Evolutionary conservation across 2,113 vertebrate genomes (phyloP).

Genomic region (Chelonoidis abingdonii): DNA sequence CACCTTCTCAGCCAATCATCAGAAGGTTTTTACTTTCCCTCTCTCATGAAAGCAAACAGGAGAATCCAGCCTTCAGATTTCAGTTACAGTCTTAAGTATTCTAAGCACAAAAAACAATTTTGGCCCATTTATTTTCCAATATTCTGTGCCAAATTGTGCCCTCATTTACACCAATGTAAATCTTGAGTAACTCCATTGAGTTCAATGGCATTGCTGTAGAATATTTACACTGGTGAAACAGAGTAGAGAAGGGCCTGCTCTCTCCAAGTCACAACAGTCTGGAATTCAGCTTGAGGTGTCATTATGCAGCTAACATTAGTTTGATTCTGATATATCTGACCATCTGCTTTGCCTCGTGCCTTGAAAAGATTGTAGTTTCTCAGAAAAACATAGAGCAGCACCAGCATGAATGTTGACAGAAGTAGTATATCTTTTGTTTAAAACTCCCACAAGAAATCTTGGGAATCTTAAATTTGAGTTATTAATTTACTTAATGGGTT

Average conservation of each 20-base stretch:
- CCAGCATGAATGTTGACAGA: neutral
- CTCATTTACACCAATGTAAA: neutral
- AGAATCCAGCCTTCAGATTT: neutral
- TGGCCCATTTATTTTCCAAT: neutral
- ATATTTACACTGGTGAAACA: neutral
- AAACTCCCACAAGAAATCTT: conserved; percentile 42
- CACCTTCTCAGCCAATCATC: neutral
- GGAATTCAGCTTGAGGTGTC: neutral
- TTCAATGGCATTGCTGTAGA: neutral
- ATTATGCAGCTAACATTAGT: neutral
- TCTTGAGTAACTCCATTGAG: neutral
- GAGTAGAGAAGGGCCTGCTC: neutral
- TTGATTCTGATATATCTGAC: neutral
- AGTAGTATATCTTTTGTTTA: conserved; percentile 39
- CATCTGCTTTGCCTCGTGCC: neutral
- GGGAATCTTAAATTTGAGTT: conserved; percentile 40
- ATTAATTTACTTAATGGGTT: conserved; percentile 39
- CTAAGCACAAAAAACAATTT: neutral
- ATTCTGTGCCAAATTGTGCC: neutral
- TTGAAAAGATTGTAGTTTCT: neutral
- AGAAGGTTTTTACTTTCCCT: neutral
- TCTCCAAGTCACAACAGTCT: neutral
- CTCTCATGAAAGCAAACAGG: neutral
- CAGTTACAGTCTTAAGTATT: neutral
- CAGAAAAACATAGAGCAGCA: neutral